A percentile compares a stretch with the other conserved stretches of the same genome.
These are phyloP conservation scores for Eriocheir sinensis DNA, from an alignment of 1,140 invertebrate genomes.

Conservation along the genomic window DNA sequence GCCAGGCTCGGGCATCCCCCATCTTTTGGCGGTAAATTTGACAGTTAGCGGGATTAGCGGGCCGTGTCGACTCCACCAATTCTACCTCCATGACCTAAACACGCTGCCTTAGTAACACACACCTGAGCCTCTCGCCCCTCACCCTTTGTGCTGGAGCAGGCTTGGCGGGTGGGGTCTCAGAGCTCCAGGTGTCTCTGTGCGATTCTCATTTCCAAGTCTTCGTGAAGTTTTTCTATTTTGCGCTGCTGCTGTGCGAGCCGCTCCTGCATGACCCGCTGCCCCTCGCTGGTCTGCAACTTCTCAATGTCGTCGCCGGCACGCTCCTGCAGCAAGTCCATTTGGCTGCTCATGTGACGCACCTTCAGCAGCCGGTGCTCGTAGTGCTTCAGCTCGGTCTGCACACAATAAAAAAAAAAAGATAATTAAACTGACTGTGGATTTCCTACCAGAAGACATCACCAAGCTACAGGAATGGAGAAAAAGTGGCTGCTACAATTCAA, in stretches of 20 bases:
- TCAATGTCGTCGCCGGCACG: constrained; percentile 48
- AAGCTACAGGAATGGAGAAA: too few relatives aligned
- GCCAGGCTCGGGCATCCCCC: too few relatives aligned
- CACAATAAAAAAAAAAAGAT: constrained; percentile 60
- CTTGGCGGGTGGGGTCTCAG: too few relatives aligned
- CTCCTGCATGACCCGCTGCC: constrained; percentile 86
- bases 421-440: background rate
- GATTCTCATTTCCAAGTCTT: constrained; percentile 90
- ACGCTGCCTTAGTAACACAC: too few relatives aligned
- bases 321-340: constrained; percentile 39
- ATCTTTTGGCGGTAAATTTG: too few relatives aligned
- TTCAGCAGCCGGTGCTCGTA: constrained; percentile 94
- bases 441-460: too few relatives aligned
- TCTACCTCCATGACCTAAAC: too few relatives aligned
- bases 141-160: too few relatives aligned
- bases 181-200: constrained; percentile 85
- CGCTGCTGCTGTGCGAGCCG: constrained; percentile 90
- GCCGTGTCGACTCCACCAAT: too few relatives aligned
- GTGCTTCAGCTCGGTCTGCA: constrained; percentile 90
- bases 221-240: constrained; percentile 93
- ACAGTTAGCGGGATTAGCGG: too few relatives aligned
- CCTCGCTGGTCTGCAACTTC: constrained; percentile 81
- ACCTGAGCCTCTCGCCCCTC: too few relatives aligned
- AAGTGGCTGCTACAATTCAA: too few relatives aligned
- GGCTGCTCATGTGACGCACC: constrained; percentile 88